Conservation (phyloP, 2,113 vertebrate species). For the Mohoua ochrocephala region DNA sequence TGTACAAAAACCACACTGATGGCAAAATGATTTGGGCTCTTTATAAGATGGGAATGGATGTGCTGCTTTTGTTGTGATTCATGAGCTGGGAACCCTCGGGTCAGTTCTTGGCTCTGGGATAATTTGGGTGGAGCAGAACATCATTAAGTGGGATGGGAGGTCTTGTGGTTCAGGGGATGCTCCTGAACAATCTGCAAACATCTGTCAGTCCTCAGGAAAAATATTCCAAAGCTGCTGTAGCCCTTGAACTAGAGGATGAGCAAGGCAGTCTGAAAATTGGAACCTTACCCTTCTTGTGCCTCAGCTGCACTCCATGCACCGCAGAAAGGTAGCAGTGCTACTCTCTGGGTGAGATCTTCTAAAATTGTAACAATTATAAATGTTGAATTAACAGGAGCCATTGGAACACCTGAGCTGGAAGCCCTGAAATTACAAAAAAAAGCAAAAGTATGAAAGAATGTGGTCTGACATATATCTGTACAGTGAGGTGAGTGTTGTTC, state of each 20-base stretch:
- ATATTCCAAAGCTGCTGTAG: not conserved
- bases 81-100: not conserved
- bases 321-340: not conserved
- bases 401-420: not conserved
- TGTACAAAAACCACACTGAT: not conserved
- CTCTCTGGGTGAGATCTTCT: not conserved
- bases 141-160: not conserved
- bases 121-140: not conserved
- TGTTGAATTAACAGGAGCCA: not conserved
- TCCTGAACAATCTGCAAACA: not conserved
- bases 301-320: not conserved
- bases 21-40: not conserved
- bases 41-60: not conserved
- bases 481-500: not conserved
- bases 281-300: not conserved
- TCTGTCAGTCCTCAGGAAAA: not conserved
- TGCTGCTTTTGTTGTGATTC: not conserved
- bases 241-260: not conserved
- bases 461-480: not conserved
- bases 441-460: not conserved
- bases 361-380: not conserved
- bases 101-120: not conserved
- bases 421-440: not conserved
- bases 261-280: not conserved
- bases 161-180: not conserved